Conservation (phyloP, 2,113 vertebrate species). For the Aegithalos caudatus region DNA sequence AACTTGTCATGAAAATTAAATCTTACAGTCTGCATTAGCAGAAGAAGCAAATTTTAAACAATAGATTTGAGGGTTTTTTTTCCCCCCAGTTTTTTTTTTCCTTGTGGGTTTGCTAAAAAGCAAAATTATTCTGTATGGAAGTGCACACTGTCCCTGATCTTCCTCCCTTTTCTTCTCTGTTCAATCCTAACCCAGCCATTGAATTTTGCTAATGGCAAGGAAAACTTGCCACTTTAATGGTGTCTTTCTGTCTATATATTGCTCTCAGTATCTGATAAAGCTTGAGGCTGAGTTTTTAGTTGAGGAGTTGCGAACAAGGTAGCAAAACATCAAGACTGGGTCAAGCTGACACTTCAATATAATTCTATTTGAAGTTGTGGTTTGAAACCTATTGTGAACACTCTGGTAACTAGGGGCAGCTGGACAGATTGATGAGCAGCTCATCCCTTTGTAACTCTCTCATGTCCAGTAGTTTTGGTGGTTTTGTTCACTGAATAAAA, state of each 20-base stretch:
- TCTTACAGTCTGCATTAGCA: not conserved
- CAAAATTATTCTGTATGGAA: not conserved
- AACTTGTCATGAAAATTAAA: not conserved
- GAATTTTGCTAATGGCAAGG: not conserved
- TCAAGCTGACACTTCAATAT: not conserved
- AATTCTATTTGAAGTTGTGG: not conserved
- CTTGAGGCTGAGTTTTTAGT: not conserved
- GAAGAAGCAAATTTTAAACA: not conserved
- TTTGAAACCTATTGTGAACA: not conserved
- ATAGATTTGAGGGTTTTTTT: not conserved
- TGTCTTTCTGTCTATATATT: not conserved
- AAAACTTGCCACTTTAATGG: not conserved
- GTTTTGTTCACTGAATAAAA: not conserved
- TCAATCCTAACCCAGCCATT: not conserved
- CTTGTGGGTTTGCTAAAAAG: not conserved
- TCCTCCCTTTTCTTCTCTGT: not conserved
- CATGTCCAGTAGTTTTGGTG: not conserved
- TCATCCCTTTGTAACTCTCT: not conserved
- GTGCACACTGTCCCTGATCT: not conserved
- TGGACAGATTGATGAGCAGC: not conserved
- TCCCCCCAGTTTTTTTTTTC: not conserved
- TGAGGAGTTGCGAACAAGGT: not conserved
- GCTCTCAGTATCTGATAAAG: not conserved
- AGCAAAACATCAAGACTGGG: not conserved
- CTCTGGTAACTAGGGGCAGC: not conserved